Conservation (phyloP, 2,888 invertebrate species). For the Andricus quercusramuli region DNA sequence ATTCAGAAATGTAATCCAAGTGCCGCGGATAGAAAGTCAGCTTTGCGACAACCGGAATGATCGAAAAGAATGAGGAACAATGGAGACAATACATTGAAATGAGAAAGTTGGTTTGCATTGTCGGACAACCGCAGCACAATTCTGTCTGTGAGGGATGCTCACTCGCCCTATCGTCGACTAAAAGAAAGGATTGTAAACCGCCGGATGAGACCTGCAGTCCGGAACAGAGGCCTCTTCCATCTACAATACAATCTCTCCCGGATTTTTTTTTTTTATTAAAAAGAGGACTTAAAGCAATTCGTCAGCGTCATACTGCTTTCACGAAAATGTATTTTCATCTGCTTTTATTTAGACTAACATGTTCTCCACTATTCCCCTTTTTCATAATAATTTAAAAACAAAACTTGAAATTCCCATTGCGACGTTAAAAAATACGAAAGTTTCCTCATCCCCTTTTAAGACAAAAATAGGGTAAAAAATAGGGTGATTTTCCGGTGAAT, state of each 20-base stretch:
- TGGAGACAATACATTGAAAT: slow-evolving; percentile 75
- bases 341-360: not conserved
- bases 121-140: slow-evolving; percentile 65
- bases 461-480: too few relatives aligned
- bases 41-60: slow-evolving; percentile 54
- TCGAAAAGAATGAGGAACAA: slow-evolving; percentile 68
- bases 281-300: slow-evolving; percentile 36
- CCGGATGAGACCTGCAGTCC: slow-evolving; percentile 52
- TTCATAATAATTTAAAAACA: too few relatives aligned
- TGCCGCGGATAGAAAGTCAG: slow-evolving; percentile 22
- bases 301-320: slow-evolving; percentile 14
- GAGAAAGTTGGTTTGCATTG: slow-evolving; percentile 76
- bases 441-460: too few relatives aligned
- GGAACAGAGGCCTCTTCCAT: slow-evolving; percentile 31
- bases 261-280: not conserved
- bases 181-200: slow-evolving; percentile 65
- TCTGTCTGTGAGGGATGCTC: slow-evolving; percentile 34
- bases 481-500: too few relatives aligned
- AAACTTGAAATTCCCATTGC: too few relatives aligned
- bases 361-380: too few relatives aligned
- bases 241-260: slow-evolving; percentile 19
- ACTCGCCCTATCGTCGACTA: slow-evolving; percentile 44
- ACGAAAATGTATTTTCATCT: not conserved
- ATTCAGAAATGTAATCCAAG: slow-evolving; percentile 33
- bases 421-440: too few relatives aligned